phyloP scores from a whole-genome alignment of 2,797 vertebrate genomes.

The Centroberyx gerrardi region DNA sequence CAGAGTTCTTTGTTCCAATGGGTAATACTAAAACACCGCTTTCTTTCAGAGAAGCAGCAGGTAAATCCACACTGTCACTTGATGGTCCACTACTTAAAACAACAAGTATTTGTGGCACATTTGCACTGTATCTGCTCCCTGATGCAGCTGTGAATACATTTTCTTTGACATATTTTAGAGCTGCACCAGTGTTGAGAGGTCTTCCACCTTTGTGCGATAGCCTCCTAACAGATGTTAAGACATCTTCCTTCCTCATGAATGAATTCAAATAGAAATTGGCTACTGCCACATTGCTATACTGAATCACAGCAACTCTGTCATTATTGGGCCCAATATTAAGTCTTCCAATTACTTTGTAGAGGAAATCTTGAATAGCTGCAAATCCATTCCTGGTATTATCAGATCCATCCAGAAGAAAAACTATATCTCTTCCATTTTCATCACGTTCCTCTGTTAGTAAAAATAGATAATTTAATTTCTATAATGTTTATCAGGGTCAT shows the following conservation, averaged over 20 bases:
- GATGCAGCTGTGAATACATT: slow-evolving; percentile 67
- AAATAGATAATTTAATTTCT: neutral
- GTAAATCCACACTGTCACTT: slow-evolving; percentile 58
- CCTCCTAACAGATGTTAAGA: slow-evolving; percentile 67
- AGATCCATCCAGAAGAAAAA: slow-evolving; percentile 80
- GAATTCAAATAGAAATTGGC: slow-evolving; percentile 79
- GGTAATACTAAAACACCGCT: slow-evolving; percentile 59
- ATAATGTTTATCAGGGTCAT: neutral
- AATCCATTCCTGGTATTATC: slow-evolving; percentile 75
- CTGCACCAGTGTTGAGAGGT: slow-evolving; percentile 71
- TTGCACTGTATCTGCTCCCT: slow-evolving; percentile 67
- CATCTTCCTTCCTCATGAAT: slow-evolving; percentile 72
- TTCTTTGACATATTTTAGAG: slow-evolving; percentile 69
- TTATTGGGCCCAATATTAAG: slow-evolving; percentile 68
- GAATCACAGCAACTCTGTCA: slow-evolving; percentile 76
- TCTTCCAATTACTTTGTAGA: slow-evolving; percentile 65
- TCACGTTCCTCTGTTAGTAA: slow-evolving; percentile 46
- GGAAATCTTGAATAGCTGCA: slow-evolving; percentile 70
- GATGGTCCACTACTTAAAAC: slow-evolving; percentile 67
- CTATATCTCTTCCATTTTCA: slow-evolving; percentile 67
- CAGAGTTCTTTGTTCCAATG: slow-evolving; percentile 67
- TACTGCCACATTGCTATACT: slow-evolving; percentile 73
- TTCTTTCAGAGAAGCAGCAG: slow-evolving; percentile 60
- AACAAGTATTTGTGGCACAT: slow-evolving; percentile 71
- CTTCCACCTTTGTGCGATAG: slow-evolving; percentile 76